Evolutionary conservation across 2,113 vertebrate genomes (phyloP), one percentile per base, ranked within the genome.

Genomic region (Aphyosemion australe): DNA sequence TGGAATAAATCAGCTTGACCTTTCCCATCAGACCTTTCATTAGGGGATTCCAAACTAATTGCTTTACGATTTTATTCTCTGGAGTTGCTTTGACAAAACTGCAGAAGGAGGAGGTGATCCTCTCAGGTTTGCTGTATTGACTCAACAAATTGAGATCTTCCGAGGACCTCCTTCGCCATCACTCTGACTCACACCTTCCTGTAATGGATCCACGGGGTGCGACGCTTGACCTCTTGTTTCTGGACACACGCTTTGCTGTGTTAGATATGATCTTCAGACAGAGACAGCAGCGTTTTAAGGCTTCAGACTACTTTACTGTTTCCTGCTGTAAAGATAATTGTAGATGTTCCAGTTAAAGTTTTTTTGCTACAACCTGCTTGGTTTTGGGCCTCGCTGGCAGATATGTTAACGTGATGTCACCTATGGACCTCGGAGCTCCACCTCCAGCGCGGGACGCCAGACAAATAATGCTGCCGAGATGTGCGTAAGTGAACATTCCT

Each of bases 251-350:
- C 6, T 15, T 14, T 9, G 39, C 8, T 20, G 21, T 56, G 52
- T 74, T 55, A 73, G 43, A 74, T 65, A 64, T 80, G 47, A 85
- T 82, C 74, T 76, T 26, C 31, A 71, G 54, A 74, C 12, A 14
- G 39, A 80, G 52, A 74, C 42, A 45, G 45, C 34, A 39, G 20
- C 50, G 32, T 74, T 15, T 50, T 56, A 8, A 59, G 64, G 61
- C 55, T 37, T 37, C 34, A 37, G 34, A 37, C 34, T 5, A 37
- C 34, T 37, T 37, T 37, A 37, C 34, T 41, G 76, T 82, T 91
- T 91, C 89, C 88, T 89, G 86, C 82, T 75, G 82, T 83, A 85
- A 89, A 91, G 75, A 80, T 86, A 88, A 90, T 89, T 85, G 81
- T 46, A 74, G 71, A 86, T 72, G 75, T 69, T 79, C 4, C 18